Conservation (phyloP, 2,113 vertebrate species). For the Elephantulus edwardii region DNA sequence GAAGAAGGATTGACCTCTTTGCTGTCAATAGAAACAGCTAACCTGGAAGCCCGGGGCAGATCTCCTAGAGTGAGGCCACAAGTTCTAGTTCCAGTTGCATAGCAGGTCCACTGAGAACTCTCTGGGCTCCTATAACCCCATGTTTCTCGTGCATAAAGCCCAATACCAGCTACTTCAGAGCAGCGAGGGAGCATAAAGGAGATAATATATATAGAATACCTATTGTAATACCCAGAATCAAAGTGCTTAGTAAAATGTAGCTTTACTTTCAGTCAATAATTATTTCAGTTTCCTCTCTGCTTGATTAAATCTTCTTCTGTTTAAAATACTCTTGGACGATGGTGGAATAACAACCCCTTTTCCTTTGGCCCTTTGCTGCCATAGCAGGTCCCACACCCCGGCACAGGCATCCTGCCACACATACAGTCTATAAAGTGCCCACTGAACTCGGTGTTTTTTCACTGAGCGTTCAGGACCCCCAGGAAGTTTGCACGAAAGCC, state of each 20-base stretch:
- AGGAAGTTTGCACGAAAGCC: neutral
- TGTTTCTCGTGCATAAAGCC: neutral
- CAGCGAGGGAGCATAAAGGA: neutral
- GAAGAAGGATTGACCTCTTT: slow-evolving; percentile 16
- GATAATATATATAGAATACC: neutral
- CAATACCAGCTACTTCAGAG: neutral
- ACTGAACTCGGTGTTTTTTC: neutral
- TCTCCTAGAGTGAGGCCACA: neutral
- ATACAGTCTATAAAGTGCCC: neutral
- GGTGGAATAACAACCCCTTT: neutral
- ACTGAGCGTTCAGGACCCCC: neutral
- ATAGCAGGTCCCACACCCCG: neutral
- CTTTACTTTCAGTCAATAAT: neutral
- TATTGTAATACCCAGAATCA: neutral
- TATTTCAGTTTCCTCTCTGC: slow-evolving; percentile 7
- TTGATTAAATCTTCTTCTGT: slow-evolving; percentile 23
- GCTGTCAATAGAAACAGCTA: neutral
- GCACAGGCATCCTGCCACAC: neutral
- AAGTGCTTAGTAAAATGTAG: neutral
- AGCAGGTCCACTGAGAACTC: neutral
- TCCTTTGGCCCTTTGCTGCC: neutral
- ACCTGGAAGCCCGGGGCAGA: neutral
- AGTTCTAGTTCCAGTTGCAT: neutral
- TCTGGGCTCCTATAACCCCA: neutral
- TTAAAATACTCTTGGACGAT: neutral